Base-by-base conservation (phyloP, 1,140 invertebrate genomes). In the Hycleus cichorii region DNA sequence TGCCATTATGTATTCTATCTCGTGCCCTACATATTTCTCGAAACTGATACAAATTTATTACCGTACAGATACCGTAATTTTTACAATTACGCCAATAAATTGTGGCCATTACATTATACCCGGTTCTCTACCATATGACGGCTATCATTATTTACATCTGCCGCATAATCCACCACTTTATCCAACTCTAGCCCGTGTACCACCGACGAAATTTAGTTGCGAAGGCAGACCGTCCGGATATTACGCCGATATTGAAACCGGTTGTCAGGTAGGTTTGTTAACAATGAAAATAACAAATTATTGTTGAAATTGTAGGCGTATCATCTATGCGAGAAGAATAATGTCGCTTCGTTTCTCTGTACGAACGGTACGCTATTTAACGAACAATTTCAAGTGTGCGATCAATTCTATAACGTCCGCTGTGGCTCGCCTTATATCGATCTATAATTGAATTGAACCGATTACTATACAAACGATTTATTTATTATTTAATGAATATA, bases 361-460 rank as follows among this genome's bases (percentile, higher is more conserved):
- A 68, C 66, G 8, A 69, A 69, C 52, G 69, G 66, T 38, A 66
- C 78, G 5, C 64, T 80, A n/a, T 81, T 81, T 67, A 76, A 79
- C 58, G 74, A 78, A 66, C 74, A 77, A 62, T 82, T 80, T 58
- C 78, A 83, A 76, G 81, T 85, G 0, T 85, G 83, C 58, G 83
- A 85, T 69, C 83, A 84, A 67, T 84, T 83, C 73, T 84, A 83
- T 71, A 84, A 84, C 63, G 82, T 84, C 3, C 74, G 83, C 26
- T 85, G 83, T 58, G 79, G 80, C 46, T 79, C 75, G 27, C 76
- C 76, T 0, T 78, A 77, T 54, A 77, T 78, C 72, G 80, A 82
- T 65, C 75, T 79, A 60, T 79, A 74, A 73, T 32, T 27, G 32
- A 32, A 32, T 5, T 7, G 7, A 32, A 32, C 1, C 32, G 32